Percentiles rank a stretch among this genome's conserved stretches.
Conservation (phyloP, 2,888 invertebrate genomes). For the Epinotia demarniana region DNA sequence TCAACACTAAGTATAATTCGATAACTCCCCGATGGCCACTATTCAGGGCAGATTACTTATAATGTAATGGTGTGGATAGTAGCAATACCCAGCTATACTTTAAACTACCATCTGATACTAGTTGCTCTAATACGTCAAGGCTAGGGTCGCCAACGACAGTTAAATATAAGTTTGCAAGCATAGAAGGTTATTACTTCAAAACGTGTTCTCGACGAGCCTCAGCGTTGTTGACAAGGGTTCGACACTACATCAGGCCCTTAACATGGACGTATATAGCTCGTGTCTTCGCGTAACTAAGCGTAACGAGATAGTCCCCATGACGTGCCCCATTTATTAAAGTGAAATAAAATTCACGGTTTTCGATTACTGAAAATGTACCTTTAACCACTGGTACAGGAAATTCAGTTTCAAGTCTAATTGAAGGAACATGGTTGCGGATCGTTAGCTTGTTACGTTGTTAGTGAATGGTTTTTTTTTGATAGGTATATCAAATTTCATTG, state of each 20-base stretch:
- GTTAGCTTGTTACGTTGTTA: neutral
- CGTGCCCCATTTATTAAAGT: slow-evolving; percentile 27
- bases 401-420: neutral
- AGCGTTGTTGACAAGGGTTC: slow-evolving; percentile 35
- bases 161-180: slow-evolving; percentile 18
- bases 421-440: neutral
- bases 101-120: slow-evolving; percentile 1
- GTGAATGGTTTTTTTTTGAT: neutral
- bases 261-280: slow-evolving; percentile 23
- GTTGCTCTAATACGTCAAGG: neutral
- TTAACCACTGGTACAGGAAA: neutral
- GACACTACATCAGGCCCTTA: slow-evolving; percentile 8
- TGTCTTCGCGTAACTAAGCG: slow-evolving; percentile 14
- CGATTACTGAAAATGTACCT: slow-evolving; percentile 11
- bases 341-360: slow-evolving; percentile 23
- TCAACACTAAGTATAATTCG: neutral
- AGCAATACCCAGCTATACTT: neutral
- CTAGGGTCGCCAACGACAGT: neutral
- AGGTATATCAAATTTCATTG: no score
- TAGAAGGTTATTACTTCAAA: slow-evolving; percentile 38
- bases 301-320: slow-evolving; percentile 26
- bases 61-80: neutral
- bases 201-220: slow-evolving; percentile 26
- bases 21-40: slow-evolving; percentile 1
- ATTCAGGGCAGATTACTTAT: slow-evolving; percentile 7